These are phyloP conservation scores for Cynodonichthys magdalenae DNA, from an alignment of 2,797 vertebrate species.

Conservation along the genomic window DNA sequence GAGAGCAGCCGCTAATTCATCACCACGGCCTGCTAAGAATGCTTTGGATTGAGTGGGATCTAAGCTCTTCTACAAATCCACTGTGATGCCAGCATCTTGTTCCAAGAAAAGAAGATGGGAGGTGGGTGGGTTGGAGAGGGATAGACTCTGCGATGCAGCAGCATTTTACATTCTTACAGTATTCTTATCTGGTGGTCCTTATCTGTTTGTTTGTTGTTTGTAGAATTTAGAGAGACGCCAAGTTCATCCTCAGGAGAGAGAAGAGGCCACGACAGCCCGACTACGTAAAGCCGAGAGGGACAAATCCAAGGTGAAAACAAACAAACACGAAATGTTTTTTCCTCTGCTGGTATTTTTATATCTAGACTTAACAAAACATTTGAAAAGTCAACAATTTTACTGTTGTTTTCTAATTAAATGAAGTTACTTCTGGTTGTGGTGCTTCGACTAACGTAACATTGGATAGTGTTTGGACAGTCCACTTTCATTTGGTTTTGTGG, in stretches of 20 bases:
- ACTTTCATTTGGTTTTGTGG: too few relatives aligned
- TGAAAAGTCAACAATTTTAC: too few relatives aligned
- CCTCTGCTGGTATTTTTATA: too few relatives aligned
- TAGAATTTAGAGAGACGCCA: constrained; percentile 84
- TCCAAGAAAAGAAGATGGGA: constrained; percentile 34
- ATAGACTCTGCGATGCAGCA: constrained; percentile 40
- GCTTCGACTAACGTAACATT: too few relatives aligned
- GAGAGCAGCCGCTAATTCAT: constrained; percentile 73
- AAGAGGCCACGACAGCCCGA: constrained; percentile 78
- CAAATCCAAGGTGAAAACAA: constrained; percentile 81
- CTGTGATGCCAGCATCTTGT: constrained; percentile 35
- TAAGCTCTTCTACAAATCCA: constrained; percentile 60
- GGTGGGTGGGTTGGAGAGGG: not conserved
- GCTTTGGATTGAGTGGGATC: constrained; percentile 64
- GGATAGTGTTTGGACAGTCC: too few relatives aligned
- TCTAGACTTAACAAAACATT: too few relatives aligned
- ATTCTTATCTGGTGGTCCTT: not conserved
- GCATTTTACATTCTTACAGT: constrained; percentile 16
- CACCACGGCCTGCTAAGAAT: constrained; percentile 54
- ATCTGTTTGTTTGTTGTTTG: constrained; percentile 32
- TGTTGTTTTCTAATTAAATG: too few relatives aligned
- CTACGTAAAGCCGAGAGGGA: constrained; percentile 85
- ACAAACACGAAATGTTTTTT: too few relatives aligned
- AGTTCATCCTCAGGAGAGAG: constrained; percentile 75
- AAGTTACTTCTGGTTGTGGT: too few relatives aligned